Evolutionary conservation across 2,797 vertebrate genomes (phyloP).

Genomic region (Hemibagrus guttatus): DNA sequence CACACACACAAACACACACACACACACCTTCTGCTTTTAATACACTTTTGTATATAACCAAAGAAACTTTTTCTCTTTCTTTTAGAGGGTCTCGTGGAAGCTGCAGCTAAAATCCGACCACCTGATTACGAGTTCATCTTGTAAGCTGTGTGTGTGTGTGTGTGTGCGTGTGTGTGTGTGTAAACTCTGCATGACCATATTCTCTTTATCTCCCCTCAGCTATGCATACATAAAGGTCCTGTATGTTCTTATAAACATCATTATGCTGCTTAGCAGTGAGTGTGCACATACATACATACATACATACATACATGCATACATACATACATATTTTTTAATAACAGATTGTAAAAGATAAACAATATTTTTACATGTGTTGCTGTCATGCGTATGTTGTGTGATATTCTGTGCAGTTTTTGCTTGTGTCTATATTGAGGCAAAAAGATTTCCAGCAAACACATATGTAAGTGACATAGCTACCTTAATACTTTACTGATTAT

Average conservation of each 20-base stretch:
- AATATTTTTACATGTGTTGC: neutral
- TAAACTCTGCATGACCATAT: neutral
- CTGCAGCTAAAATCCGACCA: too few relatives aligned
- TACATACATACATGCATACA: too few relatives aligned
- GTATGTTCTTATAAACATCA: neutral
- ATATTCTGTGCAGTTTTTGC: neutral
- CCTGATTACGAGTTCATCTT: too few relatives aligned
- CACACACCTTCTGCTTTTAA: neutral
- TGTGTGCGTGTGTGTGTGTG: neutral
- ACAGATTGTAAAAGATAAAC: too few relatives aligned
- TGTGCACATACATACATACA: neutral
- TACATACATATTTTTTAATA: too few relatives aligned
- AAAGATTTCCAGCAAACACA: neutral
- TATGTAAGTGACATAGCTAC: neutral
- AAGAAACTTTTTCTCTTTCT: neutral
- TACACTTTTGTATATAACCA: neutral
- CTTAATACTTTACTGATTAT: neutral
- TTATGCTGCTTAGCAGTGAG: neutral
- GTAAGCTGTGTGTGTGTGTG: constrained; percentile 3
- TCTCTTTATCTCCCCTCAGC: neutral
- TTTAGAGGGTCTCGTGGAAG: too few relatives aligned
- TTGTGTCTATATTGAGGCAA: neutral
- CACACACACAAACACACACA: neutral
- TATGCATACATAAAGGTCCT: neutral
- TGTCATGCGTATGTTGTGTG: neutral